These are phyloP conservation scores for Myodes glareolus DNA, from an alignment of 2,113 vertebrate genomes.

Conservation along the genomic window DNA sequence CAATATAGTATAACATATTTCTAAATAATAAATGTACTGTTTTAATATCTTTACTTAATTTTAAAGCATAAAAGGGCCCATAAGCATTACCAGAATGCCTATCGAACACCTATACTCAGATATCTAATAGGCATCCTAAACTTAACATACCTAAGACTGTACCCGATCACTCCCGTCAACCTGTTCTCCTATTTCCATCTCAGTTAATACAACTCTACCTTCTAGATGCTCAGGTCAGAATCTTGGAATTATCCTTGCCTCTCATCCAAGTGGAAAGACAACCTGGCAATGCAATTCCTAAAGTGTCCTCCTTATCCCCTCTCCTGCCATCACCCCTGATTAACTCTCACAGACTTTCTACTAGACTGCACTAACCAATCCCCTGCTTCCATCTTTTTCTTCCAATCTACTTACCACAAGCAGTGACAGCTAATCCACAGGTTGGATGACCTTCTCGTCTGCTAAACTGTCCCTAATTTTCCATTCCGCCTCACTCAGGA, in stretches of 20 bases:
- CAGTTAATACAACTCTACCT: not conserved
- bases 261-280: not conserved
- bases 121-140: constrained; percentile 35
- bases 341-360: not conserved
- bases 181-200: constrained; percentile 36
- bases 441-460: not conserved
- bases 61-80: constrained; percentile 10
- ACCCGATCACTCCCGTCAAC: not conserved
- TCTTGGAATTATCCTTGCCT: constrained; percentile 22
- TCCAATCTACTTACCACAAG: not conserved
- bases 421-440: not conserved
- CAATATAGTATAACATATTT: constrained; percentile 42
- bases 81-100: constrained; percentile 20
- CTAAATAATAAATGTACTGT: constrained; percentile 42
- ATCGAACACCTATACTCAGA: not conserved
- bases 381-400: not conserved
- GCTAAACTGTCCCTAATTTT: not conserved
- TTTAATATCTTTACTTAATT: constrained; percentile 48
- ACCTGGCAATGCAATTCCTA: not conserved
- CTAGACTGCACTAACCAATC: too few species aligned
- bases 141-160: constrained; percentile 64
- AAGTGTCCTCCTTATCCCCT: not conserved
- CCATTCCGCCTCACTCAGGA: not conserved
- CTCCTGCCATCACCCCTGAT: not conserved
- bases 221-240: constrained; percentile 27